phyloP scores from a whole-genome alignment of 1,140 invertebrate species.

The Asbolus verrucosus region DNA sequence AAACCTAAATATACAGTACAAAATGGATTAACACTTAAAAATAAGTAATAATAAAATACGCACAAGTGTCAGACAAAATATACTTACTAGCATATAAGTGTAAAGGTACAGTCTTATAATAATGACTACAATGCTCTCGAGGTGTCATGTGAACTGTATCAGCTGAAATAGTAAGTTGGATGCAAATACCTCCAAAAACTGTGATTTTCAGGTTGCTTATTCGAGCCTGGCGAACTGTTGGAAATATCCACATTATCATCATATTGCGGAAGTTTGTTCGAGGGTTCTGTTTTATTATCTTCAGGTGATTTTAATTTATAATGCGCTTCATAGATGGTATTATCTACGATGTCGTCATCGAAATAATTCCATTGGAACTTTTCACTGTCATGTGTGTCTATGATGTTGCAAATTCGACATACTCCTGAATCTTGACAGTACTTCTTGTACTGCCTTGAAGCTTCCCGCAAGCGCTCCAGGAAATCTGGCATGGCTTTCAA shows the following conservation, averaged over 20 bases:
- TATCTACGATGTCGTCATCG: slow-evolving; percentile 26
- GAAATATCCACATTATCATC: background rate
- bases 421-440: slow-evolving; percentile 57
- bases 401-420: slow-evolving; percentile 47
- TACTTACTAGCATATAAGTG: background rate
- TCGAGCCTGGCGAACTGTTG: slow-evolving; percentile 12
- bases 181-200: slow-evolving; percentile 61
- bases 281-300: background rate
- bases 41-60: slow-evolving; percentile 10
- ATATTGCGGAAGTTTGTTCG: slow-evolving; percentile 10
- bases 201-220: slow-evolving; percentile 43
- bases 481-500: slow-evolving; percentile 65
- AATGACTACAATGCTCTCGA: slow-evolving; percentile 20
- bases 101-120: slow-evolving; percentile 40
- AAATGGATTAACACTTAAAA: slow-evolving; percentile 37
- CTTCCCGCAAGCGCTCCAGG: slow-evolving; percentile 58
- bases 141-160: slow-evolving; percentile 14
- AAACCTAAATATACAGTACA: slow-evolving; percentile 16
- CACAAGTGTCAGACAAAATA: background rate
- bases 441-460: slow-evolving; percentile 60
- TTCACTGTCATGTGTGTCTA: background rate
- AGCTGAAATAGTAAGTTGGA: slow-evolving; percentile 60
- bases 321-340: slow-evolving; percentile 45
- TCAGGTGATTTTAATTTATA: slow-evolving; percentile 38
- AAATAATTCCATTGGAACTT: slow-evolving; percentile 8